A percentile compares a stretch with the other conserved stretches of the same genome.
Conservation (phyloP, 2,888 invertebrate genomes). For the Monoplex corrugatus region DNA sequence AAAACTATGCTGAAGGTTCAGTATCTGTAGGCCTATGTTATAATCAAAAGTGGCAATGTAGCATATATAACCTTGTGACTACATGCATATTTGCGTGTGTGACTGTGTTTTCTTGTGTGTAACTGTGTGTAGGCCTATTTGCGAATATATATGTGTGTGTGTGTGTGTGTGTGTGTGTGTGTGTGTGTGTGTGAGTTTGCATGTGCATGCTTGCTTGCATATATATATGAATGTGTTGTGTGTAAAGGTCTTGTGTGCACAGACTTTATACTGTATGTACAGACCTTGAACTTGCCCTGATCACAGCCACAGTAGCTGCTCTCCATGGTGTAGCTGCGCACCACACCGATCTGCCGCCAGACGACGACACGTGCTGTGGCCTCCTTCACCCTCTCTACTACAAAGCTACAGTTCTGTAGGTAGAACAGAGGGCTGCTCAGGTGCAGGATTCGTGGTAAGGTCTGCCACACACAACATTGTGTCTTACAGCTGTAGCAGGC, state of each 20-base stretch:
- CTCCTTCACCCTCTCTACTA: constrained; percentile 89
- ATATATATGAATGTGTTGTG: background rate
- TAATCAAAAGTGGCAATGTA: no score
- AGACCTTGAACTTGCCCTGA: constrained; percentile 87
- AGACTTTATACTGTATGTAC: background rate
- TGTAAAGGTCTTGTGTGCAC: background rate
- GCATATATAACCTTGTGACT: no score
- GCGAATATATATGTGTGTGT: background rate
- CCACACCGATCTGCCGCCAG: constrained; percentile 91
- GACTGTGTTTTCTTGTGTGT: background rate
- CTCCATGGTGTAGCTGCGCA: constrained; percentile 91
- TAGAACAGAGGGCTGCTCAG: constrained; percentile 88
- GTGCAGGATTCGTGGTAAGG: constrained; percentile 88
- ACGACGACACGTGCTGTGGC: constrained; percentile 92
- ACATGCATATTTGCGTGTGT: background rate
- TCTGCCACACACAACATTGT: no score
- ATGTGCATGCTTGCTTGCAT: background rate
- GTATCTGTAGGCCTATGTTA: no score
- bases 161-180: background rate
- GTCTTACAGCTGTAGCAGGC: no score
- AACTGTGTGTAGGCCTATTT: background rate
- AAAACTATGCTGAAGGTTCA: no score
- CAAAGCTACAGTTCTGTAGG: constrained; percentile 88
- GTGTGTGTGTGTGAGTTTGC: background rate
- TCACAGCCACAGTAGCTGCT: constrained; percentile 93